A percentile compares a stretch with the other conserved stretches of the same genome.
Conservation (phyloP, 2,888 invertebrate genomes). For the Gandaritis pyraliata region DNA sequence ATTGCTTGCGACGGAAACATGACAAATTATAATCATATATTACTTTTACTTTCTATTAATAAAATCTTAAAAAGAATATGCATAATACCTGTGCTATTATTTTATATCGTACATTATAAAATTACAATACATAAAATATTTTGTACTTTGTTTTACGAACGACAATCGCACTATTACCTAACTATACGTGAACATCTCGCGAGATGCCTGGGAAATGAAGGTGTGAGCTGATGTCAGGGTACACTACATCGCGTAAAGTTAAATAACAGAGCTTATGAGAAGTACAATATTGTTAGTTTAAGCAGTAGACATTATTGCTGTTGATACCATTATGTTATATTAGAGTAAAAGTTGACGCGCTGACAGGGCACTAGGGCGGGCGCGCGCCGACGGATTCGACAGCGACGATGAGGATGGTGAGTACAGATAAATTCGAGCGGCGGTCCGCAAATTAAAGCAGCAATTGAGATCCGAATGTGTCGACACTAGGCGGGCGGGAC, state of each 20-base stretch:
- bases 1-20: constrained; percentile 82
- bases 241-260: constrained; percentile 43
- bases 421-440: constrained; percentile 49
- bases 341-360: constrained; percentile 12
- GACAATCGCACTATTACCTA: constrained; percentile 76
- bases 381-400: constrained; percentile 32
- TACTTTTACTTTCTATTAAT: constrained; percentile 62
- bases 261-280: constrained; percentile 66
- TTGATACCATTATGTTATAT: constrained; percentile 21
- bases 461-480: constrained; percentile 56
- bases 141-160: constrained; percentile 82
- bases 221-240: constrained; percentile 25
- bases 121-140: constrained; percentile 83
- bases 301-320: constrained; percentile 32
- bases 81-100: constrained; percentile 77
- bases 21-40: constrained; percentile 71
- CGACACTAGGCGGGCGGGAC: constrained; percentile 38
- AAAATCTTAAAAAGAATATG: constrained; percentile 78
- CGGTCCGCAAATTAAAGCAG: constrained; percentile 48
- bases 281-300: constrained; percentile 81
- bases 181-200: constrained; percentile 61
- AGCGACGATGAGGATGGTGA: constrained; percentile 54
- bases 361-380: too few species aligned
- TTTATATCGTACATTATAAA: constrained; percentile 79
- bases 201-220: constrained; percentile 51